phyloP scores from a whole-genome alignment of 2,888 invertebrate genomes.

The Dyspetes luteomarginatus region DNA sequence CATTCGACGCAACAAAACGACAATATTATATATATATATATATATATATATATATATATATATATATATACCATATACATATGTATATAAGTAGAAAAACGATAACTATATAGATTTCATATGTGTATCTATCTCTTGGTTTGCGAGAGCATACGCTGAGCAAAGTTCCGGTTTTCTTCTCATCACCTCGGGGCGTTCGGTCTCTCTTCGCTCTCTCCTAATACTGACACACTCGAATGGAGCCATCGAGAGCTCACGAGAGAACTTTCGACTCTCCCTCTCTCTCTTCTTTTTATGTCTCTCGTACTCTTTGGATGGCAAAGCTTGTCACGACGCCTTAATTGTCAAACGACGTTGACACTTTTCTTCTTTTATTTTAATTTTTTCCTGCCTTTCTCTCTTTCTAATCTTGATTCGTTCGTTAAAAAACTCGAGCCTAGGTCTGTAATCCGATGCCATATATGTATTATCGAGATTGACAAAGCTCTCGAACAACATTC shows the following conservation, averaged over 20 bases:
- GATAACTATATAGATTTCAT: conserved; percentile 43
- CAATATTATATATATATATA: conserved; percentile 12
- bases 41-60: neutral
- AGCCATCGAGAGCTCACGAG: conserved; percentile 42
- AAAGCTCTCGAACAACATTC: neutral
- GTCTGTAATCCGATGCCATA: neutral
- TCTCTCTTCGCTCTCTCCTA: conserved; percentile 60
- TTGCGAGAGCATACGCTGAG: conserved; percentile 27
- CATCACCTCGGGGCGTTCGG: conserved; percentile 53
- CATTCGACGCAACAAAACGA: conserved; percentile 50
- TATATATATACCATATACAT: neutral
- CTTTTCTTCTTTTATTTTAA: conserved; percentile 25
- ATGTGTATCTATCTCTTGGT: conserved; percentile 27
- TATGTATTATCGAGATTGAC: conserved; percentile 2
- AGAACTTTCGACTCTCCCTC: conserved; percentile 58
- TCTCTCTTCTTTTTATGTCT: conserved; percentile 9
- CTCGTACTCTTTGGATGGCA: neutral
- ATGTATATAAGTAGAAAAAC: conserved; percentile 9
- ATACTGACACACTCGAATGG: conserved; percentile 55
- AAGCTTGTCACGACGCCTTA: conserved; percentile 46
- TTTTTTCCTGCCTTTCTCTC: conserved; percentile 22
- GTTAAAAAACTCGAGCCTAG: conserved; percentile 24
- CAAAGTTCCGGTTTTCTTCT: conserved; percentile 64
- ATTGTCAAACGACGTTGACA: conserved; percentile 58
- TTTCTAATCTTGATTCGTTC: conserved; percentile 21